phyloP scores from a whole-genome alignment of 2,888 invertebrate species.

The Diaperis boleti region DNA sequence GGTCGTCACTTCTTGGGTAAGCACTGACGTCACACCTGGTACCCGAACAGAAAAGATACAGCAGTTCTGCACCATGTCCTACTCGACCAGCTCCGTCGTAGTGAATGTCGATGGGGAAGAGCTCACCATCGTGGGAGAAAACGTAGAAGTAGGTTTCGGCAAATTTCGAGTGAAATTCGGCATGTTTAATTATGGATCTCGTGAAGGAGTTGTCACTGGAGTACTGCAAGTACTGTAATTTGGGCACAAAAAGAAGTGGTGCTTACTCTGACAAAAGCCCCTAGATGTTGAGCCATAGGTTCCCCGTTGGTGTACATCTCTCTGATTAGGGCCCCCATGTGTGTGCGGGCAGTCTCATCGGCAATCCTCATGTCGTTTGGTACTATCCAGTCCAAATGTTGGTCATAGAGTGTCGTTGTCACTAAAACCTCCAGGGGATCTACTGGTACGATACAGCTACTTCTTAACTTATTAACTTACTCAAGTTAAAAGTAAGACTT shows the following conservation, averaged over 20 bases:
- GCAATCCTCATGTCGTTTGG: conserved; percentile 8
- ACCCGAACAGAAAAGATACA: conserved; percentile 15
- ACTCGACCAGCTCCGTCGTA: conserved; percentile 26
- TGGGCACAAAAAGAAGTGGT: not conserved
- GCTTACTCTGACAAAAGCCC: conserved; percentile 3
- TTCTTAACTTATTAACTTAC: not conserved
- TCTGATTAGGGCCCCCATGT: conserved; percentile 1
- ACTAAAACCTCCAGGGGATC: not conserved
- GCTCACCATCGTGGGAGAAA: conserved; percentile 13
- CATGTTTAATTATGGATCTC: conserved; percentile 7
- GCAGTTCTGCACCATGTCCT: conserved; percentile 7
- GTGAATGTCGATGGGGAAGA: not conserved
- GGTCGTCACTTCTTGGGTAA: not conserved
- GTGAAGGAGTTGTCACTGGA: conserved; percentile 16
- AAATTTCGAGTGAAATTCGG: conserved; percentile 9
- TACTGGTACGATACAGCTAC: not conserved
- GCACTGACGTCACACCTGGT: not conserved
- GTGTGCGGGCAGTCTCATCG: not conserved
- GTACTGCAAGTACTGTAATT: not conserved
- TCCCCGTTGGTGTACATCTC: conserved; percentile 6
- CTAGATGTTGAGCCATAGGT: conserved; percentile 12
- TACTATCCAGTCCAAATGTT: conserved; percentile 13
- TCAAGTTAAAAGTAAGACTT: conserved; percentile 17
- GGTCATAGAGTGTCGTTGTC: not conserved
- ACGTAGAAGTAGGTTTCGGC: conserved; percentile 17